phyloP scores from a whole-genome alignment of 64 coral and sea anemone genomes.

The Trachythela sp. region DNA sequence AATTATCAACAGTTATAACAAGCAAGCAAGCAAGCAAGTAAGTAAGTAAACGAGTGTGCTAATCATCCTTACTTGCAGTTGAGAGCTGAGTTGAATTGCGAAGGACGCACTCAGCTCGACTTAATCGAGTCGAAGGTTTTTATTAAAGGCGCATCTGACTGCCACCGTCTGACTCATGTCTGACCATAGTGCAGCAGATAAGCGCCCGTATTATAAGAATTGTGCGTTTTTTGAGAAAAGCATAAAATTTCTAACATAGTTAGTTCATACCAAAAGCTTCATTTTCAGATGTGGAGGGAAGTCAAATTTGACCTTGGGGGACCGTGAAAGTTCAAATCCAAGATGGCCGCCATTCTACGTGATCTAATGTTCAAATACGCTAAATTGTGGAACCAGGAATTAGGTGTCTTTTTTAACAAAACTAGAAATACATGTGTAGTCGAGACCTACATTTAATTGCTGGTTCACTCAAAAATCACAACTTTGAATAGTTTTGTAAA shows the following conservation, averaged over 20 bases:
- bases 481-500: too few relatives aligned
- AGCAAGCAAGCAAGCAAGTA: too few relatives aligned
- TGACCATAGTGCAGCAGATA: background rate
- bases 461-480: too few relatives aligned
- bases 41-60: too few relatives aligned
- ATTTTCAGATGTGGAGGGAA: slow-evolving; percentile 22
- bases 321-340: background rate
- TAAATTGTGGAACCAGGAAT: background rate
- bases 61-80: too few relatives aligned
- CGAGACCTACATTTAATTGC: too few relatives aligned
- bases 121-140: too few relatives aligned
- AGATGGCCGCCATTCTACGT: background rate
- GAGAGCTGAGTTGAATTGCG: too few relatives aligned
- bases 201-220: background rate
- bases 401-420: background rate
- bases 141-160: too few relatives aligned
- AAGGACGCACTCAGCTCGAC: too few relatives aligned
- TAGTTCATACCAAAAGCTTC: background rate
- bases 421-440: background rate
- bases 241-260: slow-evolving; percentile 9
- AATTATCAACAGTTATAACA: too few relatives aligned
- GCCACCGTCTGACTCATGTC: too few relatives aligned
- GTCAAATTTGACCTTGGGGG: slow-evolving; percentile 8
- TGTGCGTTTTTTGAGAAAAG: slow-evolving; percentile 19
- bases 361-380: background rate